A percentile compares a stretch with the other conserved stretches of the same genome.
Evolutionary conservation across 2,888 invertebrate genomes (phyloP).

Genomic region (Nomada fucata): DNA sequence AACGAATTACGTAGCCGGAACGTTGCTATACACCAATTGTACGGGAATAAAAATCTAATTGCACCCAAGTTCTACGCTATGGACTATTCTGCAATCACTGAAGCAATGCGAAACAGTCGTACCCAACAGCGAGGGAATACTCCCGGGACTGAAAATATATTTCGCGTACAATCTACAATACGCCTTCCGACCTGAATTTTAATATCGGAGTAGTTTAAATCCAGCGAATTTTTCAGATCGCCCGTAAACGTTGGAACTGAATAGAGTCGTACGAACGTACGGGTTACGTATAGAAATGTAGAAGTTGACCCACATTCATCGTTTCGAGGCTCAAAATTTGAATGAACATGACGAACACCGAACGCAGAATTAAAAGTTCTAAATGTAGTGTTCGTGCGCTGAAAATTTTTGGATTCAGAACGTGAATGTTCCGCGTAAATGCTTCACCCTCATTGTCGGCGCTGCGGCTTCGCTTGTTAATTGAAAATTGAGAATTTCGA

Average conservation of each 20-base stretch:
- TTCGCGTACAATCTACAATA: not conserved
- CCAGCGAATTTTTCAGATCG: not conserved
- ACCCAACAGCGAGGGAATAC: not conserved
- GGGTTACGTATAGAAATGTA: not conserved
- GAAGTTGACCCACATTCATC: not conserved
- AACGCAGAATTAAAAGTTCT: too few species aligned
- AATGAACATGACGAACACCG: too few species aligned
- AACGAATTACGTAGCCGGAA: conserved; percentile 10
- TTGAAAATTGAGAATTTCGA: too few species aligned
- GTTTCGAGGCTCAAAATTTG: too few species aligned
- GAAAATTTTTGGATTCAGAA: too few species aligned
- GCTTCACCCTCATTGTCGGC: too few species aligned
- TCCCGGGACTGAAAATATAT: not conserved
- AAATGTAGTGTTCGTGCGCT: too few species aligned
- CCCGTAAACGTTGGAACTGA: not conserved
- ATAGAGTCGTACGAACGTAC: not conserved
- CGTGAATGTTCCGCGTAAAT: too few species aligned
- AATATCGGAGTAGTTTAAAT: not conserved
- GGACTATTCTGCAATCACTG: conserved; percentile 24
- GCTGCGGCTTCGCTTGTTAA: too few species aligned
- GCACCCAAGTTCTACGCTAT: not conserved
- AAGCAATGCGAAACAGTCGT: conserved; percentile 22
- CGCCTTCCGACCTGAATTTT: not conserved
- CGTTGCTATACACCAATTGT: conserved; percentile 1
- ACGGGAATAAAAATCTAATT: conserved; percentile 2